Percentiles rank a stretch among this genome's conserved stretches.
These are phyloP conservation scores for Leguminivora glycinivorella DNA, from an alignment of 1,140 invertebrate genomes.

Conservation along the genomic window DNA sequence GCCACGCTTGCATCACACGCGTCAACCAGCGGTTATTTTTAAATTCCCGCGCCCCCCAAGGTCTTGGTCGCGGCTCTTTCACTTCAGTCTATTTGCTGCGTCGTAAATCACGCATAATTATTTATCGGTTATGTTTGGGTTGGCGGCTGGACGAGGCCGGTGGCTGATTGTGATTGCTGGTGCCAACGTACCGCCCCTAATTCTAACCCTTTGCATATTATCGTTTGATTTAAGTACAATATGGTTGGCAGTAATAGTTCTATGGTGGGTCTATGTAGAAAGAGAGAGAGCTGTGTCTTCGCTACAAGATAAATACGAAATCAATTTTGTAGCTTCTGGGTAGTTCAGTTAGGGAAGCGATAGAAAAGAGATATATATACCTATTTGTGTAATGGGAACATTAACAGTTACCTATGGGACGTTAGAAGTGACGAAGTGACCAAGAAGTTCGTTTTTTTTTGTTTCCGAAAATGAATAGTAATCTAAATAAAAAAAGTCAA, in stretches of 20 bases:
- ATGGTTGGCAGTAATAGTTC: neutral
- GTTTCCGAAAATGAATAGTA: too few relatives aligned
- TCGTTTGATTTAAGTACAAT: neutral
- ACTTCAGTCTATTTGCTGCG: slow-evolving; percentile 26
- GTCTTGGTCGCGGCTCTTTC: slow-evolving; percentile 26
- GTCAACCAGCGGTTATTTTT: slow-evolving; percentile 26
- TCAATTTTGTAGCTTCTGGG: too few relatives aligned
- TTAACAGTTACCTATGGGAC: too few relatives aligned
- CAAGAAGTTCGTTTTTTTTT: too few relatives aligned
- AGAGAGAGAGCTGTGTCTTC: too few relatives aligned
- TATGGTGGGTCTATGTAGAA: neutral
- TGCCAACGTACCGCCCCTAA: slow-evolving; percentile 19
- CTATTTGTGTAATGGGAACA: too few relatives aligned
- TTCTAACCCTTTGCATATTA: neutral
- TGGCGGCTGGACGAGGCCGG: slow-evolving; percentile 22
- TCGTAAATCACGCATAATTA: slow-evolving; percentile 19
- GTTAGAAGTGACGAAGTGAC: too few relatives aligned
- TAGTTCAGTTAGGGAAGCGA: too few relatives aligned
- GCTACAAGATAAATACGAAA: too few relatives aligned
- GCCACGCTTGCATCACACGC: slow-evolving; percentile 14
- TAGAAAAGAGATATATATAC: too few relatives aligned
- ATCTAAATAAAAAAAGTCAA: too few relatives aligned
- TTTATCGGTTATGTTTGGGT: slow-evolving; percentile 24
- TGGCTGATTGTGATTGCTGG: slow-evolving; percentile 23
- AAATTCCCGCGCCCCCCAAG: slow-evolving; percentile 7